Evolutionary conservation across 2,113 vertebrate genomes (phyloP), one percentile per base, ranked within the genome.

Genomic region (Pterocles gutturalis): DNA sequence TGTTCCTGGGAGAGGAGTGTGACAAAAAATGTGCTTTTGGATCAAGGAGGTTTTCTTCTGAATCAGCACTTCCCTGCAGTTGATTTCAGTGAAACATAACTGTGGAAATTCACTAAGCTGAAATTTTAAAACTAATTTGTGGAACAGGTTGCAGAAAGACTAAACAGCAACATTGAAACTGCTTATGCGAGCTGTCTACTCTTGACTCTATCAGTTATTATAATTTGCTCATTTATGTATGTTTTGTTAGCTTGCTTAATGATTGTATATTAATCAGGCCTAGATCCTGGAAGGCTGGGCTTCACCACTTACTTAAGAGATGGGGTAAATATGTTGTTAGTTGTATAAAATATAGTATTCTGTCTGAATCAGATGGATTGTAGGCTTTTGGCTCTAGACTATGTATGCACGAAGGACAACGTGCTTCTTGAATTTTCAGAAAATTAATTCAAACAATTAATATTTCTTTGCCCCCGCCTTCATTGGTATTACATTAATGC

Each of bases 371-470:
- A 60, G 2, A 21, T 33, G n/a, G 45, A 24, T 17, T 45, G 43
- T 57, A 46, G 62, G 57, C 33, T 81, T 75, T 51, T 51, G 34
- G 20, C 57, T 60, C 33, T 65, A 33, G 49, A 13, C 24, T 38
- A 13, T 12, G 10, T 31, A 24, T 65, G 25, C 31, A 7, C 0
- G 0, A 72, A 66, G 83, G 64, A 18, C 0, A 2, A 11, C 7
- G 3, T 11, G 36, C 46, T 55, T 66, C 41, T 41, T 41, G 41
- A 41, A 41, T 41, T 41, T 41, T 41, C 41, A 41, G 41, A 41
- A 41, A 41, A 41, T 41, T 41, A 41, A 41, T 41, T 41, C 11
- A 41, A 41, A 41, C 70, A 19, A 2, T 29, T 71, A 11, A 3
- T 17, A 17, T 54, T 61, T 49, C 31, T 36, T 66, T 87, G 46